These are phyloP conservation scores for Tryphoninae sp. DNA, from an alignment of 2,888 invertebrate genomes.

Conservation along the genomic window DNA sequence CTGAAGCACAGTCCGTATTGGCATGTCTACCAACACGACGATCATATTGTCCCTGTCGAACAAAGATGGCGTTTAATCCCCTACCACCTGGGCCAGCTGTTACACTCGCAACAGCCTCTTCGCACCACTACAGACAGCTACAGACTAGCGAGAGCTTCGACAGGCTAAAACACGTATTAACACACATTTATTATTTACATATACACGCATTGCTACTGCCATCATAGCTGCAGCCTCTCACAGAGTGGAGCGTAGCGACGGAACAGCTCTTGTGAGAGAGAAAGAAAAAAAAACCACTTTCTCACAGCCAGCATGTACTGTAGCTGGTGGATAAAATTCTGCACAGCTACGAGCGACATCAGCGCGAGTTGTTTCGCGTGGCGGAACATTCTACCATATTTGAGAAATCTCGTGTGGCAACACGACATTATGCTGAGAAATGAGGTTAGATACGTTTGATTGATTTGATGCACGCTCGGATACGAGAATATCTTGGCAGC, in stretches of 20 bases:
- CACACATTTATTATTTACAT: background rate
- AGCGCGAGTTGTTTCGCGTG: background rate
- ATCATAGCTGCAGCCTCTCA: background rate
- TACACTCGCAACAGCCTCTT: constrained; percentile 8
- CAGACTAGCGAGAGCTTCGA: constrained; percentile 16
- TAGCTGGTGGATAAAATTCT: constrained; percentile 14
- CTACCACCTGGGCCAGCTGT: constrained; percentile 51
- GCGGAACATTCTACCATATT: background rate
- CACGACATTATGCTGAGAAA: background rate
- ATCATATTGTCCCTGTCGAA: constrained; percentile 1
- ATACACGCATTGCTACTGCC: background rate
- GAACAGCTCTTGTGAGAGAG: constrained; percentile 16
- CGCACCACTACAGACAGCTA: background rate
- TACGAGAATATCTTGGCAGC: background rate
- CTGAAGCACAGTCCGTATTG: constrained; percentile 9
- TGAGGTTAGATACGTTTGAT: background rate
- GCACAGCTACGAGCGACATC: constrained; percentile 3
- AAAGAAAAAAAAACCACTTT: constrained; percentile 5
- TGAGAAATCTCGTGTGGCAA: background rate
- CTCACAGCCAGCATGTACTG: constrained; percentile 1
- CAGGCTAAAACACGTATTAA: constrained; percentile 4
- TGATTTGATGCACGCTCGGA: background rate
- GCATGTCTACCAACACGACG: constrained; percentile 8
- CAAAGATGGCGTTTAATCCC: constrained; percentile 47
- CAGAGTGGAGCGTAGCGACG: background rate